Evolutionary conservation across 2,113 vertebrate genomes (phyloP).

Genomic region (Proterorhinus semilunaris): DNA sequence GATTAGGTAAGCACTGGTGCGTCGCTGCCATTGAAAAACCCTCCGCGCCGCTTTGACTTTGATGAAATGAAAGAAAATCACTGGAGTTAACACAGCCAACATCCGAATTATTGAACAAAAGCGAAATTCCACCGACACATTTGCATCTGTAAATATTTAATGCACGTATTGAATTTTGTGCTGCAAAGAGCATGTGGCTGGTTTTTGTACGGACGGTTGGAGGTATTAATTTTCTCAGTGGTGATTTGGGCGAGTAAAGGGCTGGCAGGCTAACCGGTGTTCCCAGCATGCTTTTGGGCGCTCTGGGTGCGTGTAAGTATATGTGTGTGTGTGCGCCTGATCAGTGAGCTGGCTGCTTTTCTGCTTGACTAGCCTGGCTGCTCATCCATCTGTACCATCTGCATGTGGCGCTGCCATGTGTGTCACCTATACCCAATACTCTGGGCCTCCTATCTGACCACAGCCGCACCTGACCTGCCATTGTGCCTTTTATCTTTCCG

Average conservation of each 20-base stretch:
- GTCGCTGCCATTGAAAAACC: constrained; percentile 38
- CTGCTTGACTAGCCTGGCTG: constrained; percentile 66
- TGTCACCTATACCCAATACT: constrained; percentile 64
- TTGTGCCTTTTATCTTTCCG: constrained; percentile 17
- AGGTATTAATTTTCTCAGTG: constrained; percentile 75
- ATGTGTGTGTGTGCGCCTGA: constrained; percentile 39
- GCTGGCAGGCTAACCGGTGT: constrained; percentile 64
- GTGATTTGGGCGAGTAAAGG: constrained; percentile 72
- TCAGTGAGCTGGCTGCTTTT: constrained; percentile 66
- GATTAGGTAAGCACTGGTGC: constrained; percentile 37
- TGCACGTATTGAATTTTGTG: constrained; percentile 47
- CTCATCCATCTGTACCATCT: constrained; percentile 71
- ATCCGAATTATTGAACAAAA: constrained; percentile 39
- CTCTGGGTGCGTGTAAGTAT: constrained; percentile 2
- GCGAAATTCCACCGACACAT: constrained; percentile 38
- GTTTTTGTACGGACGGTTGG: constrained; percentile 54
- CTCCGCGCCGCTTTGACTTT: constrained; percentile 32
- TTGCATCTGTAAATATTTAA: constrained; percentile 60
- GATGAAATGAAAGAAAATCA: constrained; percentile 32
- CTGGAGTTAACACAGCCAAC: constrained; percentile 26
- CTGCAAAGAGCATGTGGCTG: constrained; percentile 19
- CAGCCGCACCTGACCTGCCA: constrained; percentile 37
- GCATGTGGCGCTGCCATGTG: constrained; percentile 73
- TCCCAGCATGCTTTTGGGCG: constrained; percentile 49
- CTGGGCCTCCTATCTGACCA: constrained; percentile 41